These are phyloP conservation scores for Tetramorium parvispinum DNA, from an alignment of 1,140 invertebrate genomes.

Conservation along the genomic window DNA sequence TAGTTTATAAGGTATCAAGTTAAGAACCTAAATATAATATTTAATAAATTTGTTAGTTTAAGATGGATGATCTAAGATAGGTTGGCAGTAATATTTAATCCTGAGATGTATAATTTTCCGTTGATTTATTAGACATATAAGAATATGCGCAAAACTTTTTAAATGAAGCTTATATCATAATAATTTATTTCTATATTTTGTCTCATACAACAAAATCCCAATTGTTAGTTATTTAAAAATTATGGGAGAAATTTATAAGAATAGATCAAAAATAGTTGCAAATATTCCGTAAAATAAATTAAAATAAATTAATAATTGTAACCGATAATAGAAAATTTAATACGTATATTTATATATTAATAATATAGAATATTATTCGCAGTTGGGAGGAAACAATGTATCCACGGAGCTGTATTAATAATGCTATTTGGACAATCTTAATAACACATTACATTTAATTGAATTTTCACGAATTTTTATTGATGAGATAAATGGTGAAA, in stretches of 20 bases:
- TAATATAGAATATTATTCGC: neutral
- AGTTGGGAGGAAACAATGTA: neutral
- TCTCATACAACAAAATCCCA: neutral
- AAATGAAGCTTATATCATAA: too few relatives aligned
- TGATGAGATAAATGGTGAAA: neutral
- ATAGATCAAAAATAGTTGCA: neutral
- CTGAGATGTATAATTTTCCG: neutral
- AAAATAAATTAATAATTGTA: neutral
- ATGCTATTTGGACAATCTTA: neutral
- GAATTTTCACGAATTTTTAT: neutral
- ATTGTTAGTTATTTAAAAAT: neutral
- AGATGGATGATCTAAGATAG: neutral
- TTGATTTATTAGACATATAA: too few relatives aligned
- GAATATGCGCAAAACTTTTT: too few relatives aligned
- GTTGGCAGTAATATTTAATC: neutral
- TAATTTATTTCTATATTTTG: too few relatives aligned
- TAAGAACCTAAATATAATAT: neutral
- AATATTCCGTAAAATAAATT: neutral
- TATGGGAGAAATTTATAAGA: neutral
- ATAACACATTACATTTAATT: conserved; percentile 8
- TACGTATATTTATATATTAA: too few relatives aligned
- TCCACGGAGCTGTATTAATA: neutral
- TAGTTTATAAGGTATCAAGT: neutral
- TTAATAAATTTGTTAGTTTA: neutral
- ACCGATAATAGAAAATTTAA: neutral